phyloP scores from a whole-genome alignment of 2,113 vertebrate species.

The Callocephalon fimbriatum region DNA sequence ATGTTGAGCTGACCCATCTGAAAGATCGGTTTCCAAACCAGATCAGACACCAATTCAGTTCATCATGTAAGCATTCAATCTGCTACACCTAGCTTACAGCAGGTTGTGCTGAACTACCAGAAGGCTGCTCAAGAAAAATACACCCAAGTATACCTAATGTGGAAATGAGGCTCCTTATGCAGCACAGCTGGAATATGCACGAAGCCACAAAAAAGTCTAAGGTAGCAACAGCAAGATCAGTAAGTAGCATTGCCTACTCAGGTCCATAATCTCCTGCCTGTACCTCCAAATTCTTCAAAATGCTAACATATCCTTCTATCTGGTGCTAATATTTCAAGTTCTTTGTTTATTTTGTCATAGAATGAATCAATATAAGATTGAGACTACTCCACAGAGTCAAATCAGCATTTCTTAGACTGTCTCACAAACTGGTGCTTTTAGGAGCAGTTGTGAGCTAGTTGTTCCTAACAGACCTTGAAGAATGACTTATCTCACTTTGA shows the following conservation, averaged over 20 bases:
- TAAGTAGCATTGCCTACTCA: background rate
- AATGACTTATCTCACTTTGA: background rate
- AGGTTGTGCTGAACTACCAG: background rate
- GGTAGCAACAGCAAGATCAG: background rate
- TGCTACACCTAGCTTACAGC: background rate
- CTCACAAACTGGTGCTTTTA: background rate
- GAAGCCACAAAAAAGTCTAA: background rate
- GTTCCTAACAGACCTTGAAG: background rate
- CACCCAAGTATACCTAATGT: accelerated
- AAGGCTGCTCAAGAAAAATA: background rate
- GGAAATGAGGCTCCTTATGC: background rate
- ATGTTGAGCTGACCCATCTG: background rate
- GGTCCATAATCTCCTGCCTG: background rate
- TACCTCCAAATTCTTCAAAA: background rate
- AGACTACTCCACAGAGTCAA: background rate
- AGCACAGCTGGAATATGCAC: background rate
- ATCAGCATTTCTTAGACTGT: background rate
- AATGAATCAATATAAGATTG: background rate
- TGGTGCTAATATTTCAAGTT: background rate
- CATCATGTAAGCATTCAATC: background rate
- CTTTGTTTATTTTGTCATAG: background rate
- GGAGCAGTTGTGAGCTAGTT: background rate
- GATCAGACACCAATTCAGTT: background rate
- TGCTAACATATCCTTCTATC: background rate
- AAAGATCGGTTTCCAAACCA: background rate